Percentiles rank a stretch among this genome's conserved stretches.
These are phyloP conservation scores for Mycogona germanica DNA, from an alignment of 2,888 invertebrate species.

Conservation along the genomic window DNA sequence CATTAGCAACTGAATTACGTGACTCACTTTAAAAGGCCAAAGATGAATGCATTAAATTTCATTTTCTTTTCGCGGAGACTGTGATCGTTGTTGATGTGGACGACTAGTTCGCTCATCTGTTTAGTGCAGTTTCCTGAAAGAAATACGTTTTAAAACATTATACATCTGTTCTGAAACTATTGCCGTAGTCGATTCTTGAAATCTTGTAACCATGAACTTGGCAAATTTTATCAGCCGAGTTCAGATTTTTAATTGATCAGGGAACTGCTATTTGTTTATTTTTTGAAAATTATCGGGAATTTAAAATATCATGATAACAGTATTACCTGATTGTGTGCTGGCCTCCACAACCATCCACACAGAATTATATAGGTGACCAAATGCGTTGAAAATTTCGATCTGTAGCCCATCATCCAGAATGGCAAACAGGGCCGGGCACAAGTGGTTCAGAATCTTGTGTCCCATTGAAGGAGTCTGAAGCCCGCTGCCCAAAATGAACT, in stretches of 20 bases:
- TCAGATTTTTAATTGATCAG: too few relatives aligned
- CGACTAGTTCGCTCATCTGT: slow-evolving; percentile 59
- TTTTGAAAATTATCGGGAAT: too few relatives aligned
- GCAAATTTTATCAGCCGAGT: too few relatives aligned
- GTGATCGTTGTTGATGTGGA: slow-evolving; percentile 69
- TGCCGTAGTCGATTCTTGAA: too few relatives aligned
- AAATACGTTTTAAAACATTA: not conserved
- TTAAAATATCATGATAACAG: too few relatives aligned
- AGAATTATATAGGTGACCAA: slow-evolving; percentile 71
- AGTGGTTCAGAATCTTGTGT: slow-evolving; percentile 55
- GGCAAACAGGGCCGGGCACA: slow-evolving; percentile 74
- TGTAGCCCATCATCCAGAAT: slow-evolving; percentile 74
- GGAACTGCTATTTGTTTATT: too few relatives aligned
- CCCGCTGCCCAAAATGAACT: slow-evolving; percentile 19
- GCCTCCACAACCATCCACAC: slow-evolving; percentile 85
- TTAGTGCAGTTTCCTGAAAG: slow-evolving; percentile 9
- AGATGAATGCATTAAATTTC: slow-evolving; percentile 78
- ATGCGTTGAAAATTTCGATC: slow-evolving; percentile 65
- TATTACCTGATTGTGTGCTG: slow-evolving; percentile 67
- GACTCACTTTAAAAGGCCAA: slow-evolving; percentile 70
- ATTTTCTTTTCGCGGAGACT: slow-evolving; percentile 69
- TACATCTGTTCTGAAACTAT: too few relatives aligned
- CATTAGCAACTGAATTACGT: not conserved
- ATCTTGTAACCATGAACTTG: too few relatives aligned
- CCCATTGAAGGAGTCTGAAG: slow-evolving; percentile 30